phyloP scores from a whole-genome alignment of 1,140 invertebrate genomes.

The Tetramorium parvispinum region DNA sequence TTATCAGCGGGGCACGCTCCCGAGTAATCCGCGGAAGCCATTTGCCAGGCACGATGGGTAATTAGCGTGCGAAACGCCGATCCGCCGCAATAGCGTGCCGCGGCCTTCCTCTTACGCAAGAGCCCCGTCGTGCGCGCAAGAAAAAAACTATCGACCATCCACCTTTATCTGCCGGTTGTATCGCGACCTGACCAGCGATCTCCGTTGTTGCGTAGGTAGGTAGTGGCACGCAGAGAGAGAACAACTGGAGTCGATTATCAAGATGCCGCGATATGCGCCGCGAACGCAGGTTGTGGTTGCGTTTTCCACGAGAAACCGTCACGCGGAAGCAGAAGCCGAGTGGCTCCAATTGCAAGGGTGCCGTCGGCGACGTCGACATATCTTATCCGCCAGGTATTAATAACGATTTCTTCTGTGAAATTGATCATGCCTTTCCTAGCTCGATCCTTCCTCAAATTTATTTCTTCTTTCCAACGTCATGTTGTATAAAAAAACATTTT shows the following conservation, averaged over 20 bases:
- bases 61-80: conserved; percentile 74
- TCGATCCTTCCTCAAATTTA: not conserved
- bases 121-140: conserved; percentile 53
- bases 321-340: conserved; percentile 53
- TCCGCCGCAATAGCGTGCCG: conserved; percentile 63
- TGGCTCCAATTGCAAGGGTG: not conserved
- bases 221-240: conserved; percentile 14
- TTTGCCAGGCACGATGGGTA: conserved; percentile 74
- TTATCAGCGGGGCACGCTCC: conserved; percentile 60
- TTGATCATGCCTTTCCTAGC: not conserved
- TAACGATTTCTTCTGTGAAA: conserved; percentile 14
- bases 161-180: conserved; percentile 57
- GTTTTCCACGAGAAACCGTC: conserved; percentile 19
- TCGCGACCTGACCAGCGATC: conserved; percentile 44
- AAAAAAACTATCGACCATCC: conserved; percentile 62
- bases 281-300: conserved; percentile 7
- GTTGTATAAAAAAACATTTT: not conserved
- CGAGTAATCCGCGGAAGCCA: conserved; percentile 72
- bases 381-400: conserved; percentile 31
- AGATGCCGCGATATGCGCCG: conserved; percentile 28
- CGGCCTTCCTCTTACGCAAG: conserved; percentile 74
- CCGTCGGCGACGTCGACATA: not conserved
- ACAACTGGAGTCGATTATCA: conserved; percentile 38
- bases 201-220: conserved; percentile 23
- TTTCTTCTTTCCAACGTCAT: not conserved